Conservation (phyloP, 2,113 vertebrate genomes). For the Mus musculus region GRCm39 chr8:7172501-7173000, state of each 20-base stretch:
- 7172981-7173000: neutral
- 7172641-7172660: neutral
- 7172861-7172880: neutral
- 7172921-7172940: neutral
- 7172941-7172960: neutral
- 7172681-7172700: neutral
- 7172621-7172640: constrained; percentile 32
- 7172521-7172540: neutral
- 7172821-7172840: neutral
- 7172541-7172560: constrained; percentile 5
- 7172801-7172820: neutral
- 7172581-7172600: neutral
- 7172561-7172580: neutral
- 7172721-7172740: neutral
- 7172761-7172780: neutral
- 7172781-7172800: neutral
- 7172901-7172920: neutral
- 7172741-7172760: neutral
- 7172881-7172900: neutral
- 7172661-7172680: neutral
- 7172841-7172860: neutral
- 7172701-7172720: neutral
- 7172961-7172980: neutral
- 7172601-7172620: neutral
- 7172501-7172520: neutral